Base-by-base conservation (phyloP, 2,797 vertebrate genomes). In the Lycodopsis pacificus region DNA sequence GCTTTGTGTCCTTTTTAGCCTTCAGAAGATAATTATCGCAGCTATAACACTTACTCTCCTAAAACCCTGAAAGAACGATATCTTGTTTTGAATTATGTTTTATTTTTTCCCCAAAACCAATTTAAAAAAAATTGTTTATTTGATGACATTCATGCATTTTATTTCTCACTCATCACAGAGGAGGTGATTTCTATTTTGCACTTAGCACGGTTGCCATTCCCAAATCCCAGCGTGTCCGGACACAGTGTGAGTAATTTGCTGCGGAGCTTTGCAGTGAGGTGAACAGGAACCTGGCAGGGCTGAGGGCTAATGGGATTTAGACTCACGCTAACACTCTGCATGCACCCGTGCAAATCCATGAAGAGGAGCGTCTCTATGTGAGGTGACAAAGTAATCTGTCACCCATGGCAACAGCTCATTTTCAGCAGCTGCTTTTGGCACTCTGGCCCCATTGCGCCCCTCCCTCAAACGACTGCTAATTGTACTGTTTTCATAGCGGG, bases 351-450 rank as follows among this genome's bases (percentile, higher is more conserved):
- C 93, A 93, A 95, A 95, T 95, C 93, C 92, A 89, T 91, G 92
- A 95, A 94, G 93, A 93, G 89, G 86, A 94, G 90, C 90, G 81
- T 92, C 93, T 94, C 93, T 90, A 93, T 94, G 86, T 54, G 92
- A 93, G 93, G 92, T 93, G 94, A 95, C 93, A 94, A 94, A 93
- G 91, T 95, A 93, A 95, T 95, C 94, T 94, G 92, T 95, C 94
- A 95, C 94, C 94, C 93, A 91, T 95, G 88, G 95, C 94, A 95
- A 95, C 94, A 68, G 92, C 92, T 93, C 91, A 86, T 93, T 93
- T 93, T 91, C 88, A 88, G 90, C 91, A 93, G 92, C 91, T 92
- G 93, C 91, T 91, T 90, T 90, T 92, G 91, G 92, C 91, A 89
- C 89, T 86, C 77, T 73, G 85, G 90, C 87, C 86, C 84, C 83